Evolutionary conservation across 2,797 vertebrate genomes (phyloP).

Genomic region (Phoxinus dragarum): DNA sequence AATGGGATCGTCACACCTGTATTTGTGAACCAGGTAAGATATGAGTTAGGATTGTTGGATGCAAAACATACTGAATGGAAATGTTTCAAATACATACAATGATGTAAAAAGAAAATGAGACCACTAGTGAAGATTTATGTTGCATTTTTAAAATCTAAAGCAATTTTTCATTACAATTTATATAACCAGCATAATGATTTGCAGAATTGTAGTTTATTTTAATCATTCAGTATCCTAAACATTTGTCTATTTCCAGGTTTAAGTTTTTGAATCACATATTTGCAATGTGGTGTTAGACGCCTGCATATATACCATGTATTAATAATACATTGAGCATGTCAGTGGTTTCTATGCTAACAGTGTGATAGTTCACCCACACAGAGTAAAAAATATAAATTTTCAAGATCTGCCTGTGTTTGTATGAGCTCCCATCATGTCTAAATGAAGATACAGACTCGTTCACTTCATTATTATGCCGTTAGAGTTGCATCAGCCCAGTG

Average conservation of each 20-base stretch:
- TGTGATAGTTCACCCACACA: constrained; percentile 1
- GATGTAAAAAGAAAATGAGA: neutral
- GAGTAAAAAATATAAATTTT: neutral
- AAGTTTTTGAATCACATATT: neutral
- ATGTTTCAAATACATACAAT: neutral
- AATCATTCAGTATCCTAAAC: neutral
- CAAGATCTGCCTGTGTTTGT: constrained; percentile 7
- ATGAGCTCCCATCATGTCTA: constrained; percentile 2
- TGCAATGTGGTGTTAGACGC: neutral
- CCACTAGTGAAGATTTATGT: neutral
- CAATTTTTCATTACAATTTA: neutral
- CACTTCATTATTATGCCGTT: constrained; percentile 50
- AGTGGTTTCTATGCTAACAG: neutral
- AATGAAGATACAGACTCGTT: constrained; percentile 35
- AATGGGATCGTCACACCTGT: constrained; percentile 92
- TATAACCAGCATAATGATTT: neutral
- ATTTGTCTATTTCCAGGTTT: neutral
- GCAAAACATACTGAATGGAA: neutral
- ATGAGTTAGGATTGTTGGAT: neutral
- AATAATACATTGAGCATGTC: neutral
- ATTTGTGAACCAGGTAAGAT: constrained; percentile 88
- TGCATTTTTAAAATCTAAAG: neutral
- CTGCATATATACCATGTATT: neutral
- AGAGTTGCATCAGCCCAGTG: constrained; percentile 56
- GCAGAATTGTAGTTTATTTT: neutral